Evolutionary conservation across 2,888 invertebrate species (phyloP), one percentile per base, ranked within the genome.

Genomic region (Bedellia somnulentella): DNA sequence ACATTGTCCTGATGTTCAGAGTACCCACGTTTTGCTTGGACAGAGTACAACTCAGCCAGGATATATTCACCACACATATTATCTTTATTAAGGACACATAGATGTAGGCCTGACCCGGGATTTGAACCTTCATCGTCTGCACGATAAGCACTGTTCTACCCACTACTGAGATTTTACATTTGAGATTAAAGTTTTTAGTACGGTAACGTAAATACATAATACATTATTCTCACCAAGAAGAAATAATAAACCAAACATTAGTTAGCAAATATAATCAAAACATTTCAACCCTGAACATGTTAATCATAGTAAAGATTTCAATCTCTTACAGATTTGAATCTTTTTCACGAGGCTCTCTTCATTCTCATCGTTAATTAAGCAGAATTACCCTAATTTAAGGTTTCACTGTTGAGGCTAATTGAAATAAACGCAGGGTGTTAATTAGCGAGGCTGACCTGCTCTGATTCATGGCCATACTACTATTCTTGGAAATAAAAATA

Each of bases 371-470:
- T 63, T 64, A 64, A 64, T 63, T 62, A 61, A 52, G 52, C 47
- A 39, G 44, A 59, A 59, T 53, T 60, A 50, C 59, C 48, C 57
- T 54, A 60, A 62, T 64, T 64, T 54, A 51, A 55, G 55, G 52
- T 54, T 50, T 56, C 54, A 50, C 55, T 55, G 57, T 57, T 55
- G 52, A 52, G 42, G 41, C 21, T 62, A 66, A 64, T 62, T 66
- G 63, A 63, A 64, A 64, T 62, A 60, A 62, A 66, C 55, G 60
- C 44, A 47, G 52, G 50, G 49, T 59, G 62, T 63, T 61, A 57
- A 61, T 60, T 52, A 57, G 47, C 43, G 46, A 49, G 50, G n/a
- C n/a, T n/a, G n/a, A n/a, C n/a, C n/a, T n/a, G n/a, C n/a, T n/a
- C n/a, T n/a, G n/a, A n/a, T n/a, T n/a, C n/a, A n/a, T n/a, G n/a